Evolutionary conservation across 2,888 invertebrate species (phyloP), one percentile per base, ranked within the genome.

Genomic region (Parnassius apollo): DNA sequence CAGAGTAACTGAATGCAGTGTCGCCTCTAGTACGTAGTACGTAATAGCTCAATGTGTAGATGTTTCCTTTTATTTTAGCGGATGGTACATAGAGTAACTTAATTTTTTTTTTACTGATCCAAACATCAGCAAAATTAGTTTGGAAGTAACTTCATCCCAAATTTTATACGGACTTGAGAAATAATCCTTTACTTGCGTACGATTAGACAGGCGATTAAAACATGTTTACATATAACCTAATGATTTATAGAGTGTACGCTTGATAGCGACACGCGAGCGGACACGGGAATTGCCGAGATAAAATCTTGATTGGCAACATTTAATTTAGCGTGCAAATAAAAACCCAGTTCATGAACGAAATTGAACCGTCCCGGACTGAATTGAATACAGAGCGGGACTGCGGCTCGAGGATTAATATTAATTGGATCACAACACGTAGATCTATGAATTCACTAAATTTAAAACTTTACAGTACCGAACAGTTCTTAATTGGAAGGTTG

Each of bases 331-430:
- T 71, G 73, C 79, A 83, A 86, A 85, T 81, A 84, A 82, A 80
- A 82, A 80, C 77, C 72, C 75, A 78, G 81, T 80, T 80, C 77
- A 76, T 77, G 74, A 77, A 74, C 76, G 77, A 81, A 86, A 85
- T 85, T 83, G 78, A 83, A 86, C 85, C 81, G 78, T 78, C 75
- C 75, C 73, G 75, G 77, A 81, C 77, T 78, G 81, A 80, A 85
- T 83, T 82, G 82, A 82, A 85, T 78, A 76, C 78, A 71, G 80
- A 77, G 79, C 77, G 77, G 76, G 75, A 69, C 70, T 76, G 76
- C 69, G 73, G 75, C 74, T 76, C 76, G 72, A 71, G 85, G 85
- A 86, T 88, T 86, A 86, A 86, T 86, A 82, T 82, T 83, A 87
- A 88, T 87, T 86, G 83, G 78, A 86, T 85, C 77, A 81, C 80